Evolutionary conservation across 2,888 invertebrate species (phyloP).

Genomic region (Euzetes globulus): DNA sequence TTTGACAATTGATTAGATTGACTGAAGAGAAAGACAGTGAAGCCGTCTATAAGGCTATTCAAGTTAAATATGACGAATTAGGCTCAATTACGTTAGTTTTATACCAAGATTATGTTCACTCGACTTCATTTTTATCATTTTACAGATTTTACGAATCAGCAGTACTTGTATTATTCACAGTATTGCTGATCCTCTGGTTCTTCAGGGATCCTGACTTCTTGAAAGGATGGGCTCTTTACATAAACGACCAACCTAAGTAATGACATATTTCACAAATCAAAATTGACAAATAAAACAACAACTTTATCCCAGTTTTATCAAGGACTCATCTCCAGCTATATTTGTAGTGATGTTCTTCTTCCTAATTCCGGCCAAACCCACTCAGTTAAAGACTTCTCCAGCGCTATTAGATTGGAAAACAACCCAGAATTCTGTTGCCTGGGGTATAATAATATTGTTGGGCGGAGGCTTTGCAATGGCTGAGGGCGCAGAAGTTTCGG

Average conservation of each 20-base stretch:
- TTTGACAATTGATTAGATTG: background rate
- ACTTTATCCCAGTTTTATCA: conserved; percentile 44
- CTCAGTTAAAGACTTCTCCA: conserved; percentile 53
- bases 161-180: conserved; percentile 54
- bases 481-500: conserved; percentile 46
- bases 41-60: conserved; percentile 33
- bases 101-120: background rate
- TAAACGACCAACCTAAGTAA: background rate
- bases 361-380: conserved; percentile 70
- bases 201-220: conserved; percentile 81
- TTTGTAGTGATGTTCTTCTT: conserved; percentile 75
- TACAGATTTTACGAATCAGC: conserved; percentile 41
- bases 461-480: conserved; percentile 53
- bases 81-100: conserved; percentile 29
- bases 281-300: background rate
- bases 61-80: conserved; percentile 32
- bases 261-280: background rate
- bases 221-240: conserved; percentile 65
- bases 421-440: conserved; percentile 74
- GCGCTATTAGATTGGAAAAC: conserved; percentile 70
- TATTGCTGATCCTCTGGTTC: conserved; percentile 77
- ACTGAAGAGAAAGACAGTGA: conserved; percentile 29
- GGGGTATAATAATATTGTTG: conserved; percentile 77
- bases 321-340: conserved; percentile 57
- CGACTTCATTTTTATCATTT: background rate